Conservation (phyloP, 2,113 vertebrate species). For the Tympanuchus pallidicinctus region DNA sequence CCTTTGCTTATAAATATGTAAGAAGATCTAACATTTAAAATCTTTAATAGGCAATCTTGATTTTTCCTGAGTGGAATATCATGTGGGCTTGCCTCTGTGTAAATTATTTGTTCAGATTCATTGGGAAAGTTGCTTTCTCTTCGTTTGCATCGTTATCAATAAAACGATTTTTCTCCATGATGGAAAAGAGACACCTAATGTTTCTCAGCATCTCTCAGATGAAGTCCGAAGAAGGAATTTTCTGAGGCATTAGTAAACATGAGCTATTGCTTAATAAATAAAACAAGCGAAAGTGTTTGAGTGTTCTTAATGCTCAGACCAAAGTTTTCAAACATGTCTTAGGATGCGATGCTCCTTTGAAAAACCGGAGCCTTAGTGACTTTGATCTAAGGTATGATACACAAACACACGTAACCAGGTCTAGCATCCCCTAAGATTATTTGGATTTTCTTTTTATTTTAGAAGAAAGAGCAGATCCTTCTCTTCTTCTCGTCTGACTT, state of each 20-base stretch:
- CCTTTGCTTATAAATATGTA: neutral
- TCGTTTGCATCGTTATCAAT: neutral
- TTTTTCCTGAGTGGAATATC: neutral
- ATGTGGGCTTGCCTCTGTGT: neutral
- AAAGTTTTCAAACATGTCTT: slow-evolving; percentile 42
- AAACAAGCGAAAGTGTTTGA: slow-evolving; percentile 49
- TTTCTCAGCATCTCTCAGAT: neutral
- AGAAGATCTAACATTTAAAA: neutral
- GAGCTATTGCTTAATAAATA: slow-evolving; percentile 48
- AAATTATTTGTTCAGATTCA: neutral
- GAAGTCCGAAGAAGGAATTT: neutral
- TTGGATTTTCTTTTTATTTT: neutral
- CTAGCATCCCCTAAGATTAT: neutral
- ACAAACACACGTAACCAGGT: slow-evolving; percentile 43
- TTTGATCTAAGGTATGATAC: slow-evolving; percentile 40
- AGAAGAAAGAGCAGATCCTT: neutral
- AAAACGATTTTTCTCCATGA: neutral
- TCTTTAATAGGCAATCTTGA: neutral
- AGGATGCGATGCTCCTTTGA: slow-evolving; percentile 44
- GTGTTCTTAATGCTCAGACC: slow-evolving; percentile 22
- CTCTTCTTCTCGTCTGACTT: slow-evolving; percentile 15
- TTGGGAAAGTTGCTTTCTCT: neutral
- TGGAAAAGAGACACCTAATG: neutral
- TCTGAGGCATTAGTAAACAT: neutral
- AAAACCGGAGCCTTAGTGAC: slow-evolving; percentile 9